Percentiles rank a stretch among this genome's conserved stretches.
Evolutionary conservation across 2,797 vertebrate genomes (phyloP).

Genomic region (Sibirionetta formosa): DNA sequence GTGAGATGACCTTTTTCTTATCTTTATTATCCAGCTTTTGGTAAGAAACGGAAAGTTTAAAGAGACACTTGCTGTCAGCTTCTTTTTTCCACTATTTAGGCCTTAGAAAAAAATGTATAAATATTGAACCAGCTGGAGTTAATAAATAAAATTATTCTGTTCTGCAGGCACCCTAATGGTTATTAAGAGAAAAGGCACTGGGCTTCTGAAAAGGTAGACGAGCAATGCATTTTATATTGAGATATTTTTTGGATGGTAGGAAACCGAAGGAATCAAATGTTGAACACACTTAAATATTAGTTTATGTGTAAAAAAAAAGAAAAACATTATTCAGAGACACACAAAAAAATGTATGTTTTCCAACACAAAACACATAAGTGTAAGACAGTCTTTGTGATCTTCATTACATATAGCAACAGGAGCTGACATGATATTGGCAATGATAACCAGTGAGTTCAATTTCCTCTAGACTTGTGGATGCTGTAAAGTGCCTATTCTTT

Average conservation of each 20-base stretch:
- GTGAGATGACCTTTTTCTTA: slow-evolving; percentile 44
- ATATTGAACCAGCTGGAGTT: slow-evolving; percentile 32
- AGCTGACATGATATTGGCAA: background rate
- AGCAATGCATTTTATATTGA: background rate
- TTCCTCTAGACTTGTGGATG: background rate
- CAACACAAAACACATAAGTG: background rate
- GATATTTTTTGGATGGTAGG: background rate
- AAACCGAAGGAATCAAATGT: background rate
- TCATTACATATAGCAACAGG: background rate
- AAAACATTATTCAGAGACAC: slow-evolving; percentile 10
- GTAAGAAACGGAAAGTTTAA: slow-evolving; percentile 14
- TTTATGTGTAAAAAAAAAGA: background rate
- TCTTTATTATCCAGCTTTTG: slow-evolving; percentile 68
- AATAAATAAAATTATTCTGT: slow-evolving; percentile 38
- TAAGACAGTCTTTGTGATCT: background rate
- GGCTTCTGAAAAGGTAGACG: background rate
- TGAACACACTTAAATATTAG: background rate
- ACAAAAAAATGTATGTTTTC: background rate
- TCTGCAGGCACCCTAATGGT: background rate
- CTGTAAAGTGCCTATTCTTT: background rate
- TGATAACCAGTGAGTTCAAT: slow-evolving; percentile 23
- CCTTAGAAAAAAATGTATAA: slow-evolving; percentile 22
- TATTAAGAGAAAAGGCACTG: background rate
- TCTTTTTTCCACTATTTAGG: background rate
- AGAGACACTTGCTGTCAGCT: slow-evolving; percentile 11